A percentile compares a stretch with the other conserved stretches of the same genome.
Evolutionary conservation across 2,113 vertebrate genomes (phyloP).

Genomic region (Dromiciops gliroides): DNA sequence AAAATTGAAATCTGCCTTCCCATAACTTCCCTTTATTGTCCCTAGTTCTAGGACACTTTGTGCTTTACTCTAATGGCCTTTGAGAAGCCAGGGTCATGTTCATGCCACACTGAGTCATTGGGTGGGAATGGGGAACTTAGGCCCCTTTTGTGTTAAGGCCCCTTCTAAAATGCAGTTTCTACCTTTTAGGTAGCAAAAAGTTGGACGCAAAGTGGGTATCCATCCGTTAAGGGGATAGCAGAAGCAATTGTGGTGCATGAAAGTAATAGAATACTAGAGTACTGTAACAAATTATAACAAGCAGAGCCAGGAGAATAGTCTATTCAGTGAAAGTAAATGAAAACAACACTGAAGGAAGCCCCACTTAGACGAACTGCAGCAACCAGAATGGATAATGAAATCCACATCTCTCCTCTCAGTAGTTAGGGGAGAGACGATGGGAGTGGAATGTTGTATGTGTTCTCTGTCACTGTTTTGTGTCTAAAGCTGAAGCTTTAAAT

Average conservation of each 20-base stretch:
- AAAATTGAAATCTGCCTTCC: background rate
- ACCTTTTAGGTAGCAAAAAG: background rate
- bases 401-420: background rate
- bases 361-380: background rate
- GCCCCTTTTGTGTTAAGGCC: background rate
- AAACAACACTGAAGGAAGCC: background rate
- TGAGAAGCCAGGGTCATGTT: background rate
- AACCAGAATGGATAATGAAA: background rate
- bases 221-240: background rate
- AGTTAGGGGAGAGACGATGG: background rate
- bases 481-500: background rate
- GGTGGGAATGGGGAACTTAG: background rate
- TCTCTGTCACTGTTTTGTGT: background rate
- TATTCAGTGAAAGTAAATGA: background rate
- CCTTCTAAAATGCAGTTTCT: background rate
- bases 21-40: background rate
- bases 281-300: background rate
- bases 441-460: background rate
- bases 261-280: background rate
- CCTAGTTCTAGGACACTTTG: background rate
- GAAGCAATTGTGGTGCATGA: background rate
- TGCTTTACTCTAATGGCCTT: background rate
- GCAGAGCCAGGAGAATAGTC: background rate
- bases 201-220: background rate
- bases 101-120: background rate